Evolutionary conservation across 1,140 invertebrate genomes (phyloP).

Genomic region (Drosophila murphyi): DNA sequence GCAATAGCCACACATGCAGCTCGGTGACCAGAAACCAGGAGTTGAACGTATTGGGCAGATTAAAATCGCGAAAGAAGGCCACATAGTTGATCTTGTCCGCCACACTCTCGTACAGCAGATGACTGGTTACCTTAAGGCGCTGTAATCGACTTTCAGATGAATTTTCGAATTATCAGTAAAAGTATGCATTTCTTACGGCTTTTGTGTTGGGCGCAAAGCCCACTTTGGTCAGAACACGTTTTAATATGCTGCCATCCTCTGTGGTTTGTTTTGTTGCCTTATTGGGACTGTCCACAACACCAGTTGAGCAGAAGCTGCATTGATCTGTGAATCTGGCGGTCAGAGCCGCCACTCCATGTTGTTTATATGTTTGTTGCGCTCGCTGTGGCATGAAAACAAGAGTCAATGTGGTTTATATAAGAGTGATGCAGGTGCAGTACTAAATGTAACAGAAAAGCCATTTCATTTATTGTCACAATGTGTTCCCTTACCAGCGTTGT

Average conservation of each 20-base stretch:
- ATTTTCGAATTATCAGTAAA: background rate
- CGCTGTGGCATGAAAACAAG: conserved; percentile 41
- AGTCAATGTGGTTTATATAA: conserved; percentile 64
- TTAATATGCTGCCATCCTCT: conserved; percentile 66
- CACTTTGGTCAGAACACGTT: conserved; percentile 78
- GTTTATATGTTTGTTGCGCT: conserved; percentile 44
- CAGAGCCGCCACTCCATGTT: conserved; percentile 13
- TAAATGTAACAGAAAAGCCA: background rate
- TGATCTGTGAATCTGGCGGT: conserved; percentile 25
- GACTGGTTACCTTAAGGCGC: conserved; percentile 87
- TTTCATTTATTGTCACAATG: no score
- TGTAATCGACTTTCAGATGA: conserved; percentile 72
- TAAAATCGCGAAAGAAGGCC: conserved; percentile 88
- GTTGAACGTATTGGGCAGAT: conserved; percentile 91
- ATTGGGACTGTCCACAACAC: conserved; percentile 50
- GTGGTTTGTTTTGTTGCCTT: conserved; percentile 48
- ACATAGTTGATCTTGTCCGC: conserved; percentile 87
- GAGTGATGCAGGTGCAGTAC: conserved; percentile 32
- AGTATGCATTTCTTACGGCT: conserved; percentile 51
- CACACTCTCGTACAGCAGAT: conserved; percentile 88
- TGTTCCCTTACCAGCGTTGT: conserved; percentile 34
- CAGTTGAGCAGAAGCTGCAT: conserved; percentile 57
- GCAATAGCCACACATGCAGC: conserved; percentile 93
- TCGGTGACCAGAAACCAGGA: conserved; percentile 94
- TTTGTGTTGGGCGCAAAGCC: conserved; percentile 79